phyloP scores from a whole-genome alignment of 2,797 vertebrate genomes.

The Discoglossus pictus region DNA sequence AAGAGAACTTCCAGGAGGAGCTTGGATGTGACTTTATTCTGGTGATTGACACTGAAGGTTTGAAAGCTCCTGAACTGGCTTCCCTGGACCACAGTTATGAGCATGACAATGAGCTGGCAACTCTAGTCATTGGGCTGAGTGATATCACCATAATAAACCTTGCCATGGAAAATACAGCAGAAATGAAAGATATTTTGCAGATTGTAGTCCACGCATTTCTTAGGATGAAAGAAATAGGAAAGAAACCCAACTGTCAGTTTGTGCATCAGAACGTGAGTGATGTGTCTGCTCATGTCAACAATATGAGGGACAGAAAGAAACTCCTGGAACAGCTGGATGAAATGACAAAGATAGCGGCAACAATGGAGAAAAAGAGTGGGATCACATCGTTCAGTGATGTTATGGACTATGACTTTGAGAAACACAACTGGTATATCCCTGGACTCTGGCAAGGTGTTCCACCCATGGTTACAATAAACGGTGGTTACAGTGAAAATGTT shows the following conservation, averaged over 20 bases:
- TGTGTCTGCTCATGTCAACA: slow-evolving; percentile 17
- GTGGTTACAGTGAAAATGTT: slow-evolving; percentile 70
- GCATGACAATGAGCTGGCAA: slow-evolving; percentile 39
- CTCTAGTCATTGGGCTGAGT: slow-evolving; percentile 66
- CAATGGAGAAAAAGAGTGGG: slow-evolving; percentile 54
- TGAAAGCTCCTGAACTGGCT: slow-evolving; percentile 28
- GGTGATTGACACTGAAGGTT: slow-evolving; percentile 34
- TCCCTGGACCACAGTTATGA: slow-evolving; percentile 14
- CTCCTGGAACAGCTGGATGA: slow-evolving; percentile 46
- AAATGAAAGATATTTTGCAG: slow-evolving; percentile 39
- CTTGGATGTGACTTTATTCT: slow-evolving; percentile 36
- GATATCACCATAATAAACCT: slow-evolving; percentile 64
- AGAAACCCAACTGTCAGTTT: slow-evolving; percentile 34
- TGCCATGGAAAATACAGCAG: slow-evolving; percentile 43
- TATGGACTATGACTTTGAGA: slow-evolving; percentile 62
- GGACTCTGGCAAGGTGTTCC: slow-evolving; percentile 70
- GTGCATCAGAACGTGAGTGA: slow-evolving; percentile 41
- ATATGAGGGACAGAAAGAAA: slow-evolving; percentile 18
- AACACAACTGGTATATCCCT: slow-evolving; percentile 63
- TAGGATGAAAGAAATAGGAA: slow-evolving; percentile 24
- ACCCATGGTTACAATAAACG: slow-evolving; percentile 66
- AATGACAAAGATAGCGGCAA: slow-evolving; percentile 49
- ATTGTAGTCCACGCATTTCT: slow-evolving; percentile 37
- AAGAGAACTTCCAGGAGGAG: slow-evolving; percentile 11
- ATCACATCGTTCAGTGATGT: slow-evolving; percentile 58